Evolutionary conservation across 2,113 vertebrate species (phyloP).

Genomic region (Ovibos moschatus): DNA sequence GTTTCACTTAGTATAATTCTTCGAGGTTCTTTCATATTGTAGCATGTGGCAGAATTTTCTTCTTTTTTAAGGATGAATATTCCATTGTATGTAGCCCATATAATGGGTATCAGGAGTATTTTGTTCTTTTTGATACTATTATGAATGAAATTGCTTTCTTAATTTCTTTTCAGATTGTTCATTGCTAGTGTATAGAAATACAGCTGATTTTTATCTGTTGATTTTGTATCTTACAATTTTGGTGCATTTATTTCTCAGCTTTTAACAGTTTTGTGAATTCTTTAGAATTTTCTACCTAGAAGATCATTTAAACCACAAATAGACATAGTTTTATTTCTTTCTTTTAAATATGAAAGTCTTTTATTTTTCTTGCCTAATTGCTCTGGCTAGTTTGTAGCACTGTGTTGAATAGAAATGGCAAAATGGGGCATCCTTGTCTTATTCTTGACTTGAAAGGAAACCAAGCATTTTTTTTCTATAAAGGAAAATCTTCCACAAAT

Average conservation of each 20-base stretch:
- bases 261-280: background rate
- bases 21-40: background rate
- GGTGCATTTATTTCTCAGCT: conserved; percentile 12
- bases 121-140: conserved; percentile 17
- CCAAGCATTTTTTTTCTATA: background rate
- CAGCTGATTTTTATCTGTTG: background rate
- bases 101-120: background rate
- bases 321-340: conserved; percentile 17
- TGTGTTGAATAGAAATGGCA: background rate
- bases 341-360: background rate
- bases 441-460: conserved; percentile 19
- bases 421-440: background rate
- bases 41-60: background rate
- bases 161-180: background rate
- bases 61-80: background rate
- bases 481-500: background rate
- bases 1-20: background rate
- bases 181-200: background rate
- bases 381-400: background rate
- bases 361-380: conserved; percentile 10
- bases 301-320: background rate
- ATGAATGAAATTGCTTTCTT: background rate
- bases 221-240: background rate
- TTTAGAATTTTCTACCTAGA: background rate
- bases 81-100: background rate